A percentile compares a stretch with the other conserved stretches of the same genome.
phyloP scores from a whole-genome alignment of 1,140 invertebrate species.

The Gyrodactylus bullatarudis region DNA sequence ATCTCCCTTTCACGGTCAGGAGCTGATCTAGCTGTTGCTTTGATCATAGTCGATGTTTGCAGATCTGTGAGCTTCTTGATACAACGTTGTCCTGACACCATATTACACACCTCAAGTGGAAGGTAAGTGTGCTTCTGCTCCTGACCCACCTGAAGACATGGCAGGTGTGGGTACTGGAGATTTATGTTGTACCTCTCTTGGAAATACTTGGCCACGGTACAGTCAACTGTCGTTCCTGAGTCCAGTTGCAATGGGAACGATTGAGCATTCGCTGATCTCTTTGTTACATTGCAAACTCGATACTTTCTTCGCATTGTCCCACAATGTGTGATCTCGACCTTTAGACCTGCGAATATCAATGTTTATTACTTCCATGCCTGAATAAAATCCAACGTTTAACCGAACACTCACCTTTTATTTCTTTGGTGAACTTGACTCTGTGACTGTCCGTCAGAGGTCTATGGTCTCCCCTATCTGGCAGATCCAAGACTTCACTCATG shows the following conservation, averaged over 20 bases:
- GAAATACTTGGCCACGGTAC: conserved; percentile 98
- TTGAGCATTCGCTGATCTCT: conserved; percentile 34
- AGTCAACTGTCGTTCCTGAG: conserved; percentile 94
- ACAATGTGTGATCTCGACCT: conserved; percentile 98
- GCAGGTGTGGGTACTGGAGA: conserved; percentile 69
- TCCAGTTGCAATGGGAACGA: conserved; percentile 95
- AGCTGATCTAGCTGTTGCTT: conserved; percentile 85
- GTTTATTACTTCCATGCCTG: no score
- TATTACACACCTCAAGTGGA: conserved; percentile 50
- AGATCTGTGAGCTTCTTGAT: conserved; percentile 98
- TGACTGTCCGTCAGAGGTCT: conserved; percentile 92
- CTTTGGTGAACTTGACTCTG: conserved; percentile 96
- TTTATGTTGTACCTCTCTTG: conserved; percentile 98
- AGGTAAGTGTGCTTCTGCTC: conserved; percentile 99
- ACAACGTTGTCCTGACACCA: conserved; percentile 86
- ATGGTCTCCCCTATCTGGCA: conserved; percentile 65
- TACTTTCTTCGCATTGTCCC: conserved; percentile 93
- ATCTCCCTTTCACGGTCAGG: conserved; percentile 90
- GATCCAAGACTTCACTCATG: conserved; percentile 95
- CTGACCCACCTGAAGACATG: conserved; percentile 78
- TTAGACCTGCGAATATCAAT: conserved; percentile 30
- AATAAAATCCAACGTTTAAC: not conserved
- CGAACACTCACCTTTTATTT: conserved; percentile 44
- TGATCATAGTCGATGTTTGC: conserved; percentile 99
- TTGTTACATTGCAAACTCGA: conserved; percentile 86